These are phyloP conservation scores for Callipepla californica DNA, from an alignment of 2,113 vertebrate genomes.

Conservation along the genomic window DNA sequence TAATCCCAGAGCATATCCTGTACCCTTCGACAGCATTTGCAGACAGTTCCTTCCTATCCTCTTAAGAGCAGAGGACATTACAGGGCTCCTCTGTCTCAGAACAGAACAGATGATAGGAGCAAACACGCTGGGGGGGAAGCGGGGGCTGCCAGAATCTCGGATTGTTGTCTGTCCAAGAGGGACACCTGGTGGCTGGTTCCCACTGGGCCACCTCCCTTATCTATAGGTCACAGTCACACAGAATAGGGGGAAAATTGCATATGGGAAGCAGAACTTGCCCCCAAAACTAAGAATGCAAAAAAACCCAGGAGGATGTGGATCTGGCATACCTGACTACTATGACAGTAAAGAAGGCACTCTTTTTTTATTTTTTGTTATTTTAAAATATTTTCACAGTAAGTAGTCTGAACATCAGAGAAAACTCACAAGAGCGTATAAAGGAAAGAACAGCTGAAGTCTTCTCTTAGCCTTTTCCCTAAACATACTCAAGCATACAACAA, in stretches of 20 bases:
- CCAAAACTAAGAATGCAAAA: not conserved
- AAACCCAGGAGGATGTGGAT: not conserved
- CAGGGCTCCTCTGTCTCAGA: not conserved
- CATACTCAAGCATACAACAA: not conserved
- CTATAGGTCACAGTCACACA: not conserved
- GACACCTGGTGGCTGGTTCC: constrained; percentile 75
- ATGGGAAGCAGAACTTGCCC: not conserved
- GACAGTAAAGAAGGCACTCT: not conserved
- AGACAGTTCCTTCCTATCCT: not conserved
- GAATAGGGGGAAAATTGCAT: rapidly evolving
- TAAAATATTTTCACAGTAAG: not conserved
- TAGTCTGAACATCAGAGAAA: not conserved
- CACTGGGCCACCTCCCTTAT: not conserved
- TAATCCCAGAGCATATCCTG: not conserved
- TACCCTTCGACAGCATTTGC: not conserved
- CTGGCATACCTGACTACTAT: not conserved
- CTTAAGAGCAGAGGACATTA: not conserved
- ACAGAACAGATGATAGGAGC: not conserved
- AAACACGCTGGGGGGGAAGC: no score
- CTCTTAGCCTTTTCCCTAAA: not conserved
- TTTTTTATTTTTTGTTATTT: not conserved
- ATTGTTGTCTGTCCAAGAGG: constrained; percentile 61
- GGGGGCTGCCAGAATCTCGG: not conserved
- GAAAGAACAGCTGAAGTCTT: not conserved
- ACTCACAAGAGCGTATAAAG: rapidly evolving